phyloP scores from a whole-genome alignment of 2,113 vertebrate species.

The Mustela lutreola region DNA sequence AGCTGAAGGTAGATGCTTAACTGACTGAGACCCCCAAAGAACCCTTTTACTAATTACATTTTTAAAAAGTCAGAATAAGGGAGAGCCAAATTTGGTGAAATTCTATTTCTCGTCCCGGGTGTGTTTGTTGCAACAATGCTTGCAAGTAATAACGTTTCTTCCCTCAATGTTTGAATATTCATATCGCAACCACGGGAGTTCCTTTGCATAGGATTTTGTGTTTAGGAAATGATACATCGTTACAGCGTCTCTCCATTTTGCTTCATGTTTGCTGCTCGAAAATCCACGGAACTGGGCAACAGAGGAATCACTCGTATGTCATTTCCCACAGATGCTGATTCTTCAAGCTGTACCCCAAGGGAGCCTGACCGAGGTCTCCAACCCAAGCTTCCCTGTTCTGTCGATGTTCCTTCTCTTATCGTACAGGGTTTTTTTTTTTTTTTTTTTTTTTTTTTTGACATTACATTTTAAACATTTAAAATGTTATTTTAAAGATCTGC shows the following conservation, averaged over 20 bases:
- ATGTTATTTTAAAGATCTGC: too few relatives aligned
- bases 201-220: fast-evolving
- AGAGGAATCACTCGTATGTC: fast-evolving
- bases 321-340: fast-evolving
- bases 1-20: too few relatives aligned
- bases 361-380: neutral
- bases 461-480: neutral
- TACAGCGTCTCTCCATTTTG: neutral
- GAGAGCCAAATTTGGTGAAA: neutral
- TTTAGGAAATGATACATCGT: fast-evolving
- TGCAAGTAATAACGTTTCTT: fast-evolving
- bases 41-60: too few relatives aligned
- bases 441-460: too few relatives aligned
- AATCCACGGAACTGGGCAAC: neutral
- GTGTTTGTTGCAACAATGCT: neutral
- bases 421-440: neutral
- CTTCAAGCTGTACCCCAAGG: fast-evolving
- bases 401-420: fast-evolving
- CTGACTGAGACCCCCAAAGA: too few relatives aligned
- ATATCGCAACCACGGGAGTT: fast-evolving
- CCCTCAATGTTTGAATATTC: neutral
- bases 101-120: neutral
- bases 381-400: neutral
- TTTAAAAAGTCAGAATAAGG: neutral
- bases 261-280: neutral